Evolutionary conservation across 2,888 invertebrate species (phyloP).

Genomic region (Carpatolechia fugitivella): DNA sequence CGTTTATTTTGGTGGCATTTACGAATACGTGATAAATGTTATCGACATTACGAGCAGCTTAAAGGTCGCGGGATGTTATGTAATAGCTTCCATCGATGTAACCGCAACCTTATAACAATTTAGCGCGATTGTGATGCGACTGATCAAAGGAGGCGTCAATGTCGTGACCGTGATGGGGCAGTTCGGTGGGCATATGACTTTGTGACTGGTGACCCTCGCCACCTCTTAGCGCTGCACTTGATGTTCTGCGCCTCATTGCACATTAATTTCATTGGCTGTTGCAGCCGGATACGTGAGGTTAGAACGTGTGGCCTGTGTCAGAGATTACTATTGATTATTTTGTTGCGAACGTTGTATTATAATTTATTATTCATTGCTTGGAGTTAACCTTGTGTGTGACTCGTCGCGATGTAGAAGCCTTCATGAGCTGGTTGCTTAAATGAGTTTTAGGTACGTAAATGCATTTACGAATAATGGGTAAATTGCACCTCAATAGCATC

Average conservation of each 20-base stretch:
- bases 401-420: neutral
- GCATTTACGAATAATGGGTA: neutral
- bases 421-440: constrained; percentile 6
- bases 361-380: constrained; percentile 9
- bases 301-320: constrained; percentile 25
- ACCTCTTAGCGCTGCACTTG: constrained; percentile 5
- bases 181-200: constrained; percentile 42
- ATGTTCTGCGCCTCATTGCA: neutral
- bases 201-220: neutral
- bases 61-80: constrained; percentile 56
- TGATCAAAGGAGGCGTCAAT: constrained; percentile 51
- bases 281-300: constrained; percentile 28
- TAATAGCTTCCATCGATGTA: constrained; percentile 40
- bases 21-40: constrained; percentile 30
- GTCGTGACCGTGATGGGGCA: constrained; percentile 61
- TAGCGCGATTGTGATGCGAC: constrained; percentile 39
- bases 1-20: constrained; percentile 25
- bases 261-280: constrained; percentile 10
- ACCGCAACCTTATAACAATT: constrained; percentile 43
- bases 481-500: neutral
- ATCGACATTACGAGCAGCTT: constrained; percentile 24
- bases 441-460: constrained; percentile 27
- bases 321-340: constrained; percentile 20
- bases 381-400: constrained; percentile 7
- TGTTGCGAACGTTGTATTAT: constrained; percentile 6